Base-by-base conservation (phyloP, 2,113 vertebrate genomes). In the Chloropsis cyanopogon region DNA sequence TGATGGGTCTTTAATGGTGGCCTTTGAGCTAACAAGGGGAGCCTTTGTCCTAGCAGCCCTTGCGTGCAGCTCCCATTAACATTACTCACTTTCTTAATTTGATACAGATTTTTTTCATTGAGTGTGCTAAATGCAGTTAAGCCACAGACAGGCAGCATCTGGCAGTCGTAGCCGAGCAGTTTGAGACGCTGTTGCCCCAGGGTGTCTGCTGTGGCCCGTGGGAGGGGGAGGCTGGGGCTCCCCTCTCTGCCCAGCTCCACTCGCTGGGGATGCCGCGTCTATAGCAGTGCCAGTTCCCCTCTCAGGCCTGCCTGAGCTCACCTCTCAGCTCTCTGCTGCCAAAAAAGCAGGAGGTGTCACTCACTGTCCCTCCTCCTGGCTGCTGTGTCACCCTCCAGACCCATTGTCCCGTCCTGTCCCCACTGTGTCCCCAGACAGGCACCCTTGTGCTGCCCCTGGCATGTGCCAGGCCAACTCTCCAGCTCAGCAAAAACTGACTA, bases 51-150 rank as follows among this genome's bases (percentile, higher is more conserved):
- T 79, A 29, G 18, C 64, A 70, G 88, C 65, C 3, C 71, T 90
- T 94, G 86, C 26, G 25, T 92, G 88, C 80, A 86, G 41, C 72
- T 91, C 86, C 90, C 76, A 86, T 94, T 90, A 95, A 72, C 86
- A 78, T 94, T 88, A 95, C 90, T 92, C 86, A 91, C 84, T 96
- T 93, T 96, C 85, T 90, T 96, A 94, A 96, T 96, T 93, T 94
- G 95, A 95, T 90, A 95, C 93, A 96, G 94, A 92, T 94, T 96
- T 94, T 93, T 94, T 96, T 96, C 80, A 76, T 14, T 61, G 93
- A 75, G 85, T 95, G 90, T 86, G 76, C 92, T 94, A 91, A 93
- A 90, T 86, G 91, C 95, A 91, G 88, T 96, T 97, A 94, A 94
- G 88, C 77, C 21, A 2, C 56, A 95, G 95, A 92, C 80, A 83